Base-by-base conservation (phyloP, 2,797 vertebrate genomes). In the Sebastes steindachneri region DNA sequence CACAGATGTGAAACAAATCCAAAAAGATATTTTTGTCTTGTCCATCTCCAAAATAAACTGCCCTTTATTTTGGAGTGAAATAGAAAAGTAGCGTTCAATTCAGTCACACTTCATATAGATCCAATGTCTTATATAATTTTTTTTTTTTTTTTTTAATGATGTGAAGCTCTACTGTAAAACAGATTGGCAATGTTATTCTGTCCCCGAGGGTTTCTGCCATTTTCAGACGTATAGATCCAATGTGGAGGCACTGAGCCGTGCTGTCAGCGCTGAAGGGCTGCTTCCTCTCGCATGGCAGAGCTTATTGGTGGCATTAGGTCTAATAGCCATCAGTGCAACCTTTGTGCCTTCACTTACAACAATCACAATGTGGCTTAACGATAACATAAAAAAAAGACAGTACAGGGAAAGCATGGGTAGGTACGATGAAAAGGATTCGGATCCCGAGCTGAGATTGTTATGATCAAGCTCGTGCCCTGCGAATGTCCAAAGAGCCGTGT, bases 251-350 rank as follows among this genome's bases (percentile, higher is more conserved):
- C 80, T 87, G 90, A 93, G 90, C 87, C 91, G 54, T 90, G 87
- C 82, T 81, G 83, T 88, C 88, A 83, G 80, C 11, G 66, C 88
- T 92, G 89, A 90, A 88, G 83, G 89, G 87, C 90, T 90, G 89
- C 87, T 90, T 90, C 88, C 81, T 93, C 89, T 92, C 72, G 79
- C 93, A 92, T 93, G 92, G 90, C 83, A 64, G 90, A 93, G 90
- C 93, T 95, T 93, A 95, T 95, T 93, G 93, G 92, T 91, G 93
- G 90, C 88, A 90, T 84, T 87, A 92, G 84, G 79, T 89, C 92
- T 92, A 89, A 86, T 91, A 88, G 90, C 88, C 92, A 86, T 89
- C 82, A 87, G 78, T 88, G 84, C 88, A 88, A 91, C 89, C 89
- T 85, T 88, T 90, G 86, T 89, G 86, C 86, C 85, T 87, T 86